Evolutionary conservation across 2,888 invertebrate genomes (phyloP).

Genomic region (Scaptomyza reducta): DNA sequence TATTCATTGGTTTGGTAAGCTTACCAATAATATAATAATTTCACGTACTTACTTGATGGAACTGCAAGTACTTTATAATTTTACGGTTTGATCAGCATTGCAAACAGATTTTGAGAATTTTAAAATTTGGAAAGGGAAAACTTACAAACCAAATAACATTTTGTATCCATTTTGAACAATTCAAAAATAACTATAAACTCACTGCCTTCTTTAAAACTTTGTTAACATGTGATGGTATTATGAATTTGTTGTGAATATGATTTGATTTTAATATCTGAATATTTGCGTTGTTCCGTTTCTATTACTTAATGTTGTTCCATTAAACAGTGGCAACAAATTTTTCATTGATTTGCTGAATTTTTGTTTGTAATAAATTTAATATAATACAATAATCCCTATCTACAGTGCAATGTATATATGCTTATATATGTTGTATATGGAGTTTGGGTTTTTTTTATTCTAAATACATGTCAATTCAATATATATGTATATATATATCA

Average conservation of each 20-base stretch:
- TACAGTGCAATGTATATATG: constrained; percentile 66
- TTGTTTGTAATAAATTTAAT: constrained; percentile 42
- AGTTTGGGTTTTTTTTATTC: constrained; percentile 16
- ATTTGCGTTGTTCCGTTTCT: constrained; percentile 58
- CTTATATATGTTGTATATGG: constrained; percentile 49
- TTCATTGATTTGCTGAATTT: constrained; percentile 33
- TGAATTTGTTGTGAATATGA: constrained; percentile 1
- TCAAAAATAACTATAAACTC: constrained; percentile 21
- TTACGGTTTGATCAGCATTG: background rate
- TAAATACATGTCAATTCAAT: constrained; percentile 39
- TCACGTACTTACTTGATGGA: constrained; percentile 7
- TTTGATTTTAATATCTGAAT: constrained; percentile 5
- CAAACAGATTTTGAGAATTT: background rate
- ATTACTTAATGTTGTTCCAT: constrained; percentile 65
- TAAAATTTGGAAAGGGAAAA: constrained; percentile 1
- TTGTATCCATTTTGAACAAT: constrained; percentile 8
- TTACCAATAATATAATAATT: constrained; percentile 2
- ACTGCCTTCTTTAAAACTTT: constrained; percentile 27
- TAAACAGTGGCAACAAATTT: constrained; percentile 62
- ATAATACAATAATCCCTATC: constrained; percentile 73
- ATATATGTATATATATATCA: constrained; percentile 47
- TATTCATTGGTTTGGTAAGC: constrained; percentile 31
- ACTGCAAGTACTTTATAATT: constrained; percentile 10
- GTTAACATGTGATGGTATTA: constrained; percentile 8
- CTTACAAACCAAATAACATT: constrained; percentile 59